phyloP scores from a whole-genome alignment of 1,140 invertebrate species.

The Chrysopa pallens region DNA sequence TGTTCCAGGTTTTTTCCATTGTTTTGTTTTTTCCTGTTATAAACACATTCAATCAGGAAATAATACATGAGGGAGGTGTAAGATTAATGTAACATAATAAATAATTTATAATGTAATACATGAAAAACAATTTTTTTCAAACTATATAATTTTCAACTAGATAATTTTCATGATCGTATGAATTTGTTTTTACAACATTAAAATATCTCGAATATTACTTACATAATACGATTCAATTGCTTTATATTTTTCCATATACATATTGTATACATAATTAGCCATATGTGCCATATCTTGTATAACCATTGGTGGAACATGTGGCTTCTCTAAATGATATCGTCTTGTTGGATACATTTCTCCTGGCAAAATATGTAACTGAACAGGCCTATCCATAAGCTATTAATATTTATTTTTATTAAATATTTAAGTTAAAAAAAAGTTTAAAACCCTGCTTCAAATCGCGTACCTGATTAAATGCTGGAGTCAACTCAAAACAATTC shows the following conservation, averaged over 20 bases:
- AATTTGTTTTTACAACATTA: not conserved
- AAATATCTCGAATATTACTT: slow-evolving; percentile 8
- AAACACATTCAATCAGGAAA: no score
- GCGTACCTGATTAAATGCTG: slow-evolving; percentile 76
- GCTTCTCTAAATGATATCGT: slow-evolving; percentile 25
- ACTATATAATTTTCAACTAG: no score
- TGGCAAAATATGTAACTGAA: slow-evolving; percentile 56
- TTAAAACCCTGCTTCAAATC: not conserved
- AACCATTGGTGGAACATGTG: slow-evolving; percentile 23
- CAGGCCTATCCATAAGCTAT: slow-evolving; percentile 46
- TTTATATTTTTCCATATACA: slow-evolving; percentile 64
- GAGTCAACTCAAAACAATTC: slow-evolving; percentile 92
- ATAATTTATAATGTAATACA: no score
- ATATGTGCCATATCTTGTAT: slow-evolving; percentile 83
- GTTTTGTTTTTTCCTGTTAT: slow-evolving; percentile 23
- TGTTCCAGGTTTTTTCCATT: slow-evolving; percentile 29
- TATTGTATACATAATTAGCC: slow-evolving; percentile 81
- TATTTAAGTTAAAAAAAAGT: no score
- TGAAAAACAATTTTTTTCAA: no score
- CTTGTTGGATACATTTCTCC: slow-evolving; percentile 60
- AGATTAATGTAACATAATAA: no score
- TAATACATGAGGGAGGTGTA: no score
- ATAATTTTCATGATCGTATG: not conserved
- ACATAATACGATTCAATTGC: slow-evolving; percentile 30
- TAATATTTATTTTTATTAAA: no score